Evolutionary conservation across 2,888 invertebrate species (phyloP).

Genomic region (Helobdella robusta): DNA sequence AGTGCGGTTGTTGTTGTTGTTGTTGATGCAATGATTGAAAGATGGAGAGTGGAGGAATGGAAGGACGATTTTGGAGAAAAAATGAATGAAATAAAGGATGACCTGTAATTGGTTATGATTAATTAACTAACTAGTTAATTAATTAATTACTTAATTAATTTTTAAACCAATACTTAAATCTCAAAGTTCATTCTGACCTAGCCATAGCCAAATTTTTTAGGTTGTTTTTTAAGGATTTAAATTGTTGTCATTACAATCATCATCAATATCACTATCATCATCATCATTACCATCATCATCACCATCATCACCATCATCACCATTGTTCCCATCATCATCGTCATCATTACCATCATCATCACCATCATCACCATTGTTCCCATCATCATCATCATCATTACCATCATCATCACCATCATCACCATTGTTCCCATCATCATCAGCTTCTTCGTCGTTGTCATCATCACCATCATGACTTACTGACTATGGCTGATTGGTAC

Average conservation of each 20-base stretch:
- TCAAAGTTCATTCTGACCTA: not conserved
- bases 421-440: slow-evolving; percentile 10
- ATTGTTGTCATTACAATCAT: not conserved
- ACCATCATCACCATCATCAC: slow-evolving; percentile 40
- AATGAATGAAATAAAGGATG: not conserved
- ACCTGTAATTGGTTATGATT: too few relatives aligned
- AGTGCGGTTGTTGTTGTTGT: not conserved
- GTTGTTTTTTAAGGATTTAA: not conserved
- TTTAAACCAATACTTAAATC: not conserved
- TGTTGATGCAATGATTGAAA: not conserved
- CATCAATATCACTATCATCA: not conserved
- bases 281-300: slow-evolving; percentile 34
- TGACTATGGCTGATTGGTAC: slow-evolving; percentile 11
- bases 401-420: slow-evolving; percentile 36
- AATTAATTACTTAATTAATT: not conserved
- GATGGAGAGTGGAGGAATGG: slow-evolving; percentile 1
- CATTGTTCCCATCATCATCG: slow-evolving; percentile 42
- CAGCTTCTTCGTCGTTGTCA: not conserved
- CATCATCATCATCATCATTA: slow-evolving; percentile 36
- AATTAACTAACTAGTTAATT: not conserved
- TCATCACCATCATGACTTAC: not conserved
- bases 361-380: slow-evolving; percentile 3
- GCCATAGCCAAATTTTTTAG: not conserved
- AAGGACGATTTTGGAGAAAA: not conserved
- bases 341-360: slow-evolving; percentile 39